Evolutionary conservation across 2,888 invertebrate species (phyloP).

Genomic region (Bimastos eiseni): DNA sequence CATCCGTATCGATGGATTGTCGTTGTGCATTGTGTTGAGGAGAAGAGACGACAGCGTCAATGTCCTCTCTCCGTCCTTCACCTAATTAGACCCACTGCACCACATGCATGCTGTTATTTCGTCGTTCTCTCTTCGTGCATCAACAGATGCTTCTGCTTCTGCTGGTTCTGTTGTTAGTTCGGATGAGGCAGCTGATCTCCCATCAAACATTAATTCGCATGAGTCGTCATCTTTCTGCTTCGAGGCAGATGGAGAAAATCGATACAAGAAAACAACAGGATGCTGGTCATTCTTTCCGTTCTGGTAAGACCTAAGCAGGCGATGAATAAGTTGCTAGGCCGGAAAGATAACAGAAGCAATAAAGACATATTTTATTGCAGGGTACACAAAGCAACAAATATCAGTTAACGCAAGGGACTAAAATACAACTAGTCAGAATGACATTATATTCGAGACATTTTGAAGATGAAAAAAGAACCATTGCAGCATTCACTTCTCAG

Average conservation of each 20-base stretch:
- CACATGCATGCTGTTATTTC: not conserved
- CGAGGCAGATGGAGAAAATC: not conserved
- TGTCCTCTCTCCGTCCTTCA: not conserved
- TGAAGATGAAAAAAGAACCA: no score
- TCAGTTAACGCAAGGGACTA: no score
- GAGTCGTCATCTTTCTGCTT: not conserved
- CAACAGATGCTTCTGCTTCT: not conserved
- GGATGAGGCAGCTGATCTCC: not conserved
- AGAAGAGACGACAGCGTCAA: not conserved
- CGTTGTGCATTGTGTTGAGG: not conserved
- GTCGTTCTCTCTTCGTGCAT: not conserved
- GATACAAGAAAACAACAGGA: not conserved
- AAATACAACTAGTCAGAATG: no score
- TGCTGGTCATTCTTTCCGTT: not conserved
- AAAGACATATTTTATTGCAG: not conserved
- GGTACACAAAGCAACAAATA: no score
- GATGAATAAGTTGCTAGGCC: not conserved
- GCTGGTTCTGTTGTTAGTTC: not conserved
- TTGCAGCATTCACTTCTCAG: no score
- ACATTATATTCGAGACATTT: no score
- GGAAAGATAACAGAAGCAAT: not conserved
- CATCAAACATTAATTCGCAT: not conserved
- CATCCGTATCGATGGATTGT: not conserved
- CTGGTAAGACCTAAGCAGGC: not conserved
- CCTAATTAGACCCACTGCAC: not conserved